Base-by-base conservation (phyloP, 1,140 invertebrate genomes). In the Drosophila paulistorum region DNA sequence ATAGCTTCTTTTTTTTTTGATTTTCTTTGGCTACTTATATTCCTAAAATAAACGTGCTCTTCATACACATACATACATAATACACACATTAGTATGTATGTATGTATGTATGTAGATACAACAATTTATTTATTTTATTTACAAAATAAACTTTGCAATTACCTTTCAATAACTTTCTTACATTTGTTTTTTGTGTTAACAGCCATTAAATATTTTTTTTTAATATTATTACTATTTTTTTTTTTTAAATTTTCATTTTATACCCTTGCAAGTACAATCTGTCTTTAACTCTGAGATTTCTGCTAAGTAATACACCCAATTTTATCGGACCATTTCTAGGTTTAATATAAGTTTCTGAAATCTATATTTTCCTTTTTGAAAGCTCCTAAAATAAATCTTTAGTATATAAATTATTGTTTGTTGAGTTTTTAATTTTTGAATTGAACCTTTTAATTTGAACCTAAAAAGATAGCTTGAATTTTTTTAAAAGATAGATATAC, bases 191-290 rank as follows among this genome's bases (percentile, higher is more conserved):
- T 72, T 37, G 30, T 58, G 14, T 58, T 67, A 77, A 86, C 82
- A 87, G 82, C 82, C 82, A 87, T 82, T 86, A 77, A 66, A 69
- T 68, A 87, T 73, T 87, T 83, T 55, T 82, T 62, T 86, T 87
- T 86, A 68, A 77, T 64, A 62, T 35, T 45, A 37, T 42, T 10
- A 9, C 39, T 35, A 61, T 13, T 39, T 30, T 5, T 30, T 5
- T 30, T 17, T 17, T 26, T 26, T 26, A 39, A 39, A 20, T 11
- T 11, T 10, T 20, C 2, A 9, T 48, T 51, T 51, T 51, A 51
- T 20, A 42, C 35, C 10, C 14, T 13, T 23, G 20, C 35, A 61
- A 61, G 10, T 13, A 39, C 4, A 39, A 39, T 2, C 3, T 13
- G 2, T 1, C 10, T 11, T 37, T 37, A 9, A 3, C 10, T 37